These are phyloP conservation scores for Mesembrinibis cayennensis DNA, from an alignment of 2,113 vertebrate species.

Conservation along the genomic window DNA sequence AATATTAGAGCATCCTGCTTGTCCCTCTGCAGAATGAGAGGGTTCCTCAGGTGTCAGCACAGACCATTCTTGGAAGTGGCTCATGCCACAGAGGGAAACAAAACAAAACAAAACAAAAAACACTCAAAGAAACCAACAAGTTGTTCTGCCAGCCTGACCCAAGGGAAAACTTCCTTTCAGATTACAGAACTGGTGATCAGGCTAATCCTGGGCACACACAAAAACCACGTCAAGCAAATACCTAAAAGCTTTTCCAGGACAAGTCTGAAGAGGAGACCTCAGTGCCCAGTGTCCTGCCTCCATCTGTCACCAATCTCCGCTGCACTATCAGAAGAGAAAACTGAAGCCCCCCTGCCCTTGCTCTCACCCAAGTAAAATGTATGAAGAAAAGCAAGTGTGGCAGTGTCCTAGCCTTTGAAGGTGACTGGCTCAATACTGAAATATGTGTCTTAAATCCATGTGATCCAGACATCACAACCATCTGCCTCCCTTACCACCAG, in stretches of 20 bases:
- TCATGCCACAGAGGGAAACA: background rate
- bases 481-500: background rate
- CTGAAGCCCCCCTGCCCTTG: background rate
- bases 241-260: background rate
- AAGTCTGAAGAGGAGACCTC: background rate
- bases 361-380: background rate
- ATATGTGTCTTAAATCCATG: background rate
- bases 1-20: background rate
- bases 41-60: background rate
- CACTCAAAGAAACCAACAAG: background rate
- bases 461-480: background rate
- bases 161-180: background rate
- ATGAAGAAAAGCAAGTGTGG: background rate
- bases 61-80: background rate
- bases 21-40: background rate
- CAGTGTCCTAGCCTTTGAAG: background rate
- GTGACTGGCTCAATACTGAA: background rate
- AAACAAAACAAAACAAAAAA: background rate
- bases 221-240: background rate
- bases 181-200: background rate
- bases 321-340: background rate
- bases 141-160: background rate
- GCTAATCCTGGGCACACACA: background rate
- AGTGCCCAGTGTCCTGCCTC: background rate
- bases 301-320: background rate